Percentiles rank a stretch among this genome's conserved stretches.
Conservation (phyloP, 2,113 vertebrate genomes). For the Poeciliopsis turrubarensis region DNA sequence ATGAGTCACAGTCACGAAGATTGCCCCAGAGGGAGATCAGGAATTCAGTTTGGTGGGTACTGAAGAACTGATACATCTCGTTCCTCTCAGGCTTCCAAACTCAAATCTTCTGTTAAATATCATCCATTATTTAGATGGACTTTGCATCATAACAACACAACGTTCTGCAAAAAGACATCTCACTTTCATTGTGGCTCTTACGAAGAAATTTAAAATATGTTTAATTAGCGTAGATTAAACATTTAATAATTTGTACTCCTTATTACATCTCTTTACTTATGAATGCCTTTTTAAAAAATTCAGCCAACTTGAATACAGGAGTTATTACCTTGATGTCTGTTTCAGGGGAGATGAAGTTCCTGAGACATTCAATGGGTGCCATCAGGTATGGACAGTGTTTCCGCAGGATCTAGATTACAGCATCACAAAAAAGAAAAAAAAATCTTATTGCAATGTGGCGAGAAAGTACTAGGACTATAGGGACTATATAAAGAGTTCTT, state of each 20-base stretch:
- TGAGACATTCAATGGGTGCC: slow-evolving; percentile 85
- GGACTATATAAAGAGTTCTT: not conserved
- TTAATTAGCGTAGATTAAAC: not conserved
- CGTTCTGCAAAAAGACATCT: slow-evolving; percentile 1
- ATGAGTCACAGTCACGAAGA: slow-evolving; percentile 53
- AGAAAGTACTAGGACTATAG: not conserved
- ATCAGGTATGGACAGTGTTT: slow-evolving; percentile 88
- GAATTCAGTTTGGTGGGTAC: slow-evolving; percentile 61
- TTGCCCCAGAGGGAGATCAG: slow-evolving; percentile 65
- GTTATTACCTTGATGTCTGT: slow-evolving; percentile 88
- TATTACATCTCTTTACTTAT: not conserved
- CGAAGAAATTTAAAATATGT: not conserved
- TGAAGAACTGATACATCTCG: slow-evolving; percentile 9
- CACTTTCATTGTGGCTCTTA: not conserved
- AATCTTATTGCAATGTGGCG: not conserved
- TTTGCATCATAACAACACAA: not conserved
- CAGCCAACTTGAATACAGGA: not conserved
- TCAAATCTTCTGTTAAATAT: not conserved
- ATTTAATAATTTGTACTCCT: not conserved
- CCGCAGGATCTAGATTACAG: slow-evolving; percentile 81
- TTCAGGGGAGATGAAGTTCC: slow-evolving; percentile 82
- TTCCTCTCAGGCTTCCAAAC: slow-evolving; percentile 17
- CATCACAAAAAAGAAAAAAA: slow-evolving; percentile 3
- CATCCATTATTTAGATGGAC: slow-evolving; percentile 19
- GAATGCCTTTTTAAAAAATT: not conserved